Conservation (phyloP, 2,113 vertebrate genomes). For the Sisor rabdophorus region DNA sequence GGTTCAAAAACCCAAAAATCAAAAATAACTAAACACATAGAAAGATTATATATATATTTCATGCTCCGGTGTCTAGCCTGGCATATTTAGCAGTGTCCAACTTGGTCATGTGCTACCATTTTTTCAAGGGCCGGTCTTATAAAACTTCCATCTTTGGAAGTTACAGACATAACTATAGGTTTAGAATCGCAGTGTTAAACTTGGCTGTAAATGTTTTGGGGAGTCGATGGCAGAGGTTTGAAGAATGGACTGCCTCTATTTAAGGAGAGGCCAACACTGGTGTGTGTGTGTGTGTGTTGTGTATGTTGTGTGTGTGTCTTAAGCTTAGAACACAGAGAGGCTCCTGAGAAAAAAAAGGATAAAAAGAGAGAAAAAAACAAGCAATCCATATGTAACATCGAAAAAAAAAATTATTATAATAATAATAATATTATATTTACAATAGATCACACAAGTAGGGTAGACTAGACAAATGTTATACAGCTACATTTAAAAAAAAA, state of each 20-base stretch:
- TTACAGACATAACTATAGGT: slow-evolving; percentile 32
- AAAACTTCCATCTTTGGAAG: slow-evolving; percentile 32
- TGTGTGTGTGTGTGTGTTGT: slow-evolving; percentile 13
- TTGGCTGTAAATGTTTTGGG: slow-evolving; percentile 31
- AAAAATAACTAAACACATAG: not conserved
- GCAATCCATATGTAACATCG: too few relatives aligned
- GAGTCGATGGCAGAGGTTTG: not conserved
- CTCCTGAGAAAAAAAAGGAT: not conserved
- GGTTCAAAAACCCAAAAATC: not conserved
- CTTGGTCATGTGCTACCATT: slow-evolving; percentile 18
- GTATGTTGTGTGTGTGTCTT: not conserved
- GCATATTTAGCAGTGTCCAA: slow-evolving; percentile 28
- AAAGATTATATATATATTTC: slow-evolving; percentile 2
- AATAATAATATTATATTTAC: not conserved
- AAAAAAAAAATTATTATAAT: too few relatives aligned
- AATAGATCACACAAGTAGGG: not conserved
- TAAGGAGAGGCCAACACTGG: not conserved
- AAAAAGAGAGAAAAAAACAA: not conserved
- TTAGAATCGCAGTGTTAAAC: slow-evolving; percentile 29
- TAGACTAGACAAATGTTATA: not conserved
- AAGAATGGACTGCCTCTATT: not conserved
- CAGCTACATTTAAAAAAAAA: not conserved
- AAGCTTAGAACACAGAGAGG: not conserved
- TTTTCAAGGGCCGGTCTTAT: slow-evolving; percentile 24
- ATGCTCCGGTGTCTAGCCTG: slow-evolving; percentile 16